Conservation (phyloP, 2,113 vertebrate species). For the Eurypyga helias region DNA sequence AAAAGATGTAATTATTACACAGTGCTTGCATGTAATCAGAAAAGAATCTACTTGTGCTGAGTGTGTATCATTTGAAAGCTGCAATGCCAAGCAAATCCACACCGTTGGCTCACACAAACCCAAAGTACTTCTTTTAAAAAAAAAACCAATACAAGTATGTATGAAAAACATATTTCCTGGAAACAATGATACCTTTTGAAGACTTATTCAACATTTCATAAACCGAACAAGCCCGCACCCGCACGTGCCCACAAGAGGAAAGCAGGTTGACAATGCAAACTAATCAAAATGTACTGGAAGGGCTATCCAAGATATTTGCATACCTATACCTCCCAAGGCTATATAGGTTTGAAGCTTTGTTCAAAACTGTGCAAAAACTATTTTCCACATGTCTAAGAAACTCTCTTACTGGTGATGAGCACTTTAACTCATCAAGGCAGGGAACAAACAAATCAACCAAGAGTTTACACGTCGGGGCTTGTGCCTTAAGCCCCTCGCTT, state of each 20-base stretch:
- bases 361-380: background rate
- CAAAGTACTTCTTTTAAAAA: background rate
- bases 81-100: constrained; percentile 51
- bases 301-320: constrained; percentile 37
- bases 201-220: constrained; percentile 54
- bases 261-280: background rate
- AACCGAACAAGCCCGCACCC: constrained; percentile 44
- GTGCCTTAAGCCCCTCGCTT: background rate
- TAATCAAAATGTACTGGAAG: background rate
- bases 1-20: constrained; percentile 32
- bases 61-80: constrained; percentile 47
- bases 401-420: background rate
- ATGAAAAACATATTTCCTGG: constrained; percentile 53
- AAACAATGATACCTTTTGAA: constrained; percentile 53
- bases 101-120: constrained; percentile 18
- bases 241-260: background rate
- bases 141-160: constrained; percentile 21
- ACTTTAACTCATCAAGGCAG: background rate
- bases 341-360: background rate
- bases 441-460: constrained; percentile 1
- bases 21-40: constrained; percentile 42
- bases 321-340: background rate
- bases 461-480: background rate
- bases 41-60: constrained; percentile 58
- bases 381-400: background rate